A percentile compares a stretch with the other conserved stretches of the same genome.
Evolutionary conservation across 2,113 vertebrate species (phyloP).

Genomic region (Myiagra hebetior): DNA sequence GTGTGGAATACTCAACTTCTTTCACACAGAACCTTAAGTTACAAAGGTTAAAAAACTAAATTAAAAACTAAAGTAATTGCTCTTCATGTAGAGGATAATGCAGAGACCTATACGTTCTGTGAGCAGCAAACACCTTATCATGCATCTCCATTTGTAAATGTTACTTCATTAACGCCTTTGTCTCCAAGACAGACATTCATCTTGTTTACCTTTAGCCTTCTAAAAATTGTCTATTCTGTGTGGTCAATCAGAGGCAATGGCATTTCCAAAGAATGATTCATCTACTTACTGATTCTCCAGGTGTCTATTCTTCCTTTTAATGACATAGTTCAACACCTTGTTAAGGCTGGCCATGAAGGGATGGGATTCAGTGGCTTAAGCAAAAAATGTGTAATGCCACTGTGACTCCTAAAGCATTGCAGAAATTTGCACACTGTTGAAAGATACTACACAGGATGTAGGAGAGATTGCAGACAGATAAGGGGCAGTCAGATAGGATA

Average conservation of each 20-base stretch:
- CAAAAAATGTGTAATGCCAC: not conserved
- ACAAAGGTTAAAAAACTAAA: not conserved
- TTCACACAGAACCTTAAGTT: not conserved
- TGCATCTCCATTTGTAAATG: not conserved
- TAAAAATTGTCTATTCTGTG: not conserved
- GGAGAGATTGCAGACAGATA: not conserved
- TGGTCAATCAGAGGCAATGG: not conserved
- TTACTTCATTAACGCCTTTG: not conserved
- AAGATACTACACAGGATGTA: not conserved
- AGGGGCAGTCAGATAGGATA: fast-evolving
- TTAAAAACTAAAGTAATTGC: not conserved
- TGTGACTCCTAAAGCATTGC: not conserved
- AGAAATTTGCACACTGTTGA: not conserved
- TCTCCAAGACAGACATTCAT: not conserved
- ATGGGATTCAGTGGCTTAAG: not conserved
- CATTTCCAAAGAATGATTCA: not conserved
- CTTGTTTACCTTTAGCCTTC: not conserved
- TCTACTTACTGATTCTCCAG: not conserved
- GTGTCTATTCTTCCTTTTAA: not conserved
- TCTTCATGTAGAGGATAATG: not conserved
- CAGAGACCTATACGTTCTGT: not conserved
- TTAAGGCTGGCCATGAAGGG: not conserved
- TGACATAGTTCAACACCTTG: not conserved
- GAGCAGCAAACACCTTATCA: not conserved
- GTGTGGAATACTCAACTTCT: not conserved